phyloP scores from a whole-genome alignment of 2,888 invertebrate genomes.

The Melanostoma scalare region DNA sequence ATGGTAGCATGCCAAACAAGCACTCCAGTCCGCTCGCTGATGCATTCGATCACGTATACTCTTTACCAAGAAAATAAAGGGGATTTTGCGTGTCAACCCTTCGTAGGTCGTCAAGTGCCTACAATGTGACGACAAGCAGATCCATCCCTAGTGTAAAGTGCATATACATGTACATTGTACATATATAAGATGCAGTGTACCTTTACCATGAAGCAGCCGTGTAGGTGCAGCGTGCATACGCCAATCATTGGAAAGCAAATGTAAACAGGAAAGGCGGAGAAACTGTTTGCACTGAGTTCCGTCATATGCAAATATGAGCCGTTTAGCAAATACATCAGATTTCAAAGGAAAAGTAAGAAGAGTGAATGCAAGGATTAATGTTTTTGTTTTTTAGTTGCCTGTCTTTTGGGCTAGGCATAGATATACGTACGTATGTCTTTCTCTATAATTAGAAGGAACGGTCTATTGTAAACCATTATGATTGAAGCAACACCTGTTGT shows the following conservation, averaged over 20 bases:
- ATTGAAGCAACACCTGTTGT: slow-evolving; percentile 55
- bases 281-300: slow-evolving; percentile 58
- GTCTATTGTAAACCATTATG: background rate
- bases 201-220: slow-evolving; percentile 22
- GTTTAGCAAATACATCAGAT: slow-evolving; percentile 52
- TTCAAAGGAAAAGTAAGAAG: slow-evolving; percentile 57
- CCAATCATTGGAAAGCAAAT: slow-evolving; percentile 39
- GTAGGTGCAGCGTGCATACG: slow-evolving; percentile 30
- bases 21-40: slow-evolving; percentile 27
- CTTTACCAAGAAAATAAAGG: slow-evolving; percentile 32
- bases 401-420: background rate
- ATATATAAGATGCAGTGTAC: slow-evolving; percentile 14
- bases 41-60: slow-evolving; percentile 60
- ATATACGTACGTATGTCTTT: background rate
- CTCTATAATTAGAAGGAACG: background rate
- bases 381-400: slow-evolving; percentile 34
- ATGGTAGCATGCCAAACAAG: slow-evolving; percentile 25
- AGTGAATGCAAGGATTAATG: slow-evolving; percentile 50
- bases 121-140: slow-evolving; percentile 40
- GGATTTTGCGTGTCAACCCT: slow-evolving; percentile 53
- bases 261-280: slow-evolving; percentile 56
- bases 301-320: slow-evolving; percentile 68
- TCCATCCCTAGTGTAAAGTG: slow-evolving; percentile 42
- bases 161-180: too few species aligned
- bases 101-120: slow-evolving; percentile 47